Evolutionary conservation across 2,113 vertebrate genomes (phyloP).

Genomic region (Hydrolagus affinis): DNA sequence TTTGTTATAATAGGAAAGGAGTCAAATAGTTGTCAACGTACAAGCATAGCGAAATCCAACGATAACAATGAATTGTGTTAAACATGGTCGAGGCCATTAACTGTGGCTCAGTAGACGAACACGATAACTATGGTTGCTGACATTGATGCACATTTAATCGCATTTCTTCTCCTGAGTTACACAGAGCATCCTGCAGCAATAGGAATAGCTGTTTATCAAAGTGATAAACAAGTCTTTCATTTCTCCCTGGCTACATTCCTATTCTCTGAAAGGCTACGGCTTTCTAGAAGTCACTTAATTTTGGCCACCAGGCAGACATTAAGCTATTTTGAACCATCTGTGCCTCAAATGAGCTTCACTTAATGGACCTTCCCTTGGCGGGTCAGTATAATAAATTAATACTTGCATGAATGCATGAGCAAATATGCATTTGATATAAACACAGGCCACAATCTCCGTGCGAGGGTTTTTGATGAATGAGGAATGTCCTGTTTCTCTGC

Average conservation of each 20-base stretch:
- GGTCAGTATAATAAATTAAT: conserved; percentile 43
- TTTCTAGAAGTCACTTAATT: conserved; percentile 54
- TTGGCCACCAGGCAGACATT: conserved; percentile 60
- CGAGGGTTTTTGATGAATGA: conserved; percentile 15
- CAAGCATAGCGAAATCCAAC: conserved; percentile 47
- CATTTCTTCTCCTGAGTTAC: conserved; percentile 55
- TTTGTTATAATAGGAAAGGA: not conserved
- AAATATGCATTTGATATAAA: conserved; percentile 2
- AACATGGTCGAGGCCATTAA: conserved; percentile 52
- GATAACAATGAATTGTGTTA: conserved; percentile 50
- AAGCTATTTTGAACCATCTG: conserved; percentile 59
- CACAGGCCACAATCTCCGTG: not conserved
- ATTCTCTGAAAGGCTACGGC: conserved; percentile 54
- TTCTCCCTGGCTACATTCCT: conserved; percentile 50
- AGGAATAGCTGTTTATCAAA: conserved; percentile 58
- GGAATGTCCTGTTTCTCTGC: conserved; percentile 32
- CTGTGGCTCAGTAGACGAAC: conserved; percentile 56
- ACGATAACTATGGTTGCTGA: conserved; percentile 46
- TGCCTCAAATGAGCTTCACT: conserved; percentile 53
- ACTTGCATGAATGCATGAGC: conserved; percentile 42
- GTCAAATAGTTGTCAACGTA: conserved; percentile 47
- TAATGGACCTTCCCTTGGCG: conserved; percentile 51
- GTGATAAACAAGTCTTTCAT: conserved; percentile 65
- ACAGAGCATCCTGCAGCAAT: conserved; percentile 48
- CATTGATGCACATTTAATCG: conserved; percentile 64